Percentiles rank a stretch among this genome's conserved stretches.
phyloP scores from a whole-genome alignment of 2,888 invertebrate species.

The Rhaphigaster nebulosa region DNA sequence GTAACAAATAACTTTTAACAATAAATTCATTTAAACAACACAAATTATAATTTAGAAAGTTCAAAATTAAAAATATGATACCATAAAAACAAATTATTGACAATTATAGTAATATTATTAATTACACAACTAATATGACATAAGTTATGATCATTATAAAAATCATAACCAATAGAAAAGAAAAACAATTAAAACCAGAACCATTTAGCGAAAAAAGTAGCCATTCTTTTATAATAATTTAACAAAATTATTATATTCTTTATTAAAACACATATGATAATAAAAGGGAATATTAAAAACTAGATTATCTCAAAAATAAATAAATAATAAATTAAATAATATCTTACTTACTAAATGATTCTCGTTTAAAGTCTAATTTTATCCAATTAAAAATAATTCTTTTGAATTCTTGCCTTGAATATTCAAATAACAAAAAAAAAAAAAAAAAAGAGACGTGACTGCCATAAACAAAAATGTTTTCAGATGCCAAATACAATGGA shows the following conservation, averaged over 20 bases:
- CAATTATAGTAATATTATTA: neutral
- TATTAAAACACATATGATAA: neutral
- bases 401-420: neutral
- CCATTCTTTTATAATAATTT: neutral
- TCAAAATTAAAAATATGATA: neutral
- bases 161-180: neutral
- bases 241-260: neutral
- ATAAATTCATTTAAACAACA: no score
- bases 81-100: neutral
- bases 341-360: neutral
- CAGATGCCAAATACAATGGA: neutral
- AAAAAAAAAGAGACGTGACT: neutral
- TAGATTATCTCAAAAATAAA: neutral
- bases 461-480: conserved; percentile 1
- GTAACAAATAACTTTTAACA: no score
- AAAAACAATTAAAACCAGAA: neutral
- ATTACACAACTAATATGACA: neutral
- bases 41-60: no score
- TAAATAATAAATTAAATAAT: neutral
- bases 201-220: neutral
- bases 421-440: neutral
- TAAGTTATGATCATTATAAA: neutral
- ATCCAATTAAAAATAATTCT: neutral
- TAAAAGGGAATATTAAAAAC: neutral
- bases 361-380: neutral